Evolutionary conservation across 2,113 vertebrate genomes (phyloP), one percentile per base, ranked within the genome.

Genomic region (Upupa epops): DNA sequence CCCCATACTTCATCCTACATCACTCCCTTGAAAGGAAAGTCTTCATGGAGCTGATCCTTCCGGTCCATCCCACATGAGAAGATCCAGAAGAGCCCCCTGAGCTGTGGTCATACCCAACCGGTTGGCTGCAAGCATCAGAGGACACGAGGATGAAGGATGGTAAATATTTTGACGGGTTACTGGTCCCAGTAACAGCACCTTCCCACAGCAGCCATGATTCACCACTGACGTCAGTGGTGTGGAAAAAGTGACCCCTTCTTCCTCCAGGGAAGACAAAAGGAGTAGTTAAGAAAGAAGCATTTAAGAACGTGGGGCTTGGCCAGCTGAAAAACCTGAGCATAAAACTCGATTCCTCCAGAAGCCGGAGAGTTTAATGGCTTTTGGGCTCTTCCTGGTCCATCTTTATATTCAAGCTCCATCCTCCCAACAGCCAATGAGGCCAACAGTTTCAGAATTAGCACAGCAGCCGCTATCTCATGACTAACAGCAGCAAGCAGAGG

Each of bases 221-320:
- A 94, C 63, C 1, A 0, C 21, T 31, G 66, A 49, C 74, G 36
- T 90, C 94, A 96, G 70, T 56, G 0, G n/a, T 0, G 6, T 63
- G 92, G 95, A 93, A 90, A 93, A 93, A 88, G 37, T 94, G 94
- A 96, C 76, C 86, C 42, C 26, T 63, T 74, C 83, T 52, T 93
- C 92, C 94, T 80, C 63, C 81, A 55, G 52, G 73, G 79, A 46
- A 86, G 90, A 88, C 83, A 74, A 92, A 63, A 71, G 54, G n/a
- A 14, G 5, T 6, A 11, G 45, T 83, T 64, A 5, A 74, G 73
- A 22, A 81, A 54, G 40, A 55, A 25, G 18, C 1, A 1, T 22
- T 65, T 36, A 60, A 79, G 51, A 56, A 34, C 1, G 16, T 10
- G 40, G 40, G 66, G 59, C 21, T 82, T 37, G 36, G 52, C 83